Evolutionary conservation across 2,888 invertebrate species (phyloP).

Genomic region (Timandra comae): DNA sequence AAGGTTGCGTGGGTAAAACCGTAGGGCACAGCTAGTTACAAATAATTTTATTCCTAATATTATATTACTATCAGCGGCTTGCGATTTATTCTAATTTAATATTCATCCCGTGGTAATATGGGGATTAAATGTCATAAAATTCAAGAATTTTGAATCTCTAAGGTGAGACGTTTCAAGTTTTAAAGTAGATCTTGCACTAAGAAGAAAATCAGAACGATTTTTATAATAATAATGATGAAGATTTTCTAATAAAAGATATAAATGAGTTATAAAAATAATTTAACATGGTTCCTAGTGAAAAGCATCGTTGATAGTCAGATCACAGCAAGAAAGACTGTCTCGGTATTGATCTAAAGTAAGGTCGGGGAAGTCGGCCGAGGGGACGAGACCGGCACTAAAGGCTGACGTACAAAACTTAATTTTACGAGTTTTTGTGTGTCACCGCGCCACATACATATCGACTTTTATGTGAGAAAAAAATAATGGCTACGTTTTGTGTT

Average conservation of each 20-base stretch:
- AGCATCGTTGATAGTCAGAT: slow-evolving; percentile 17
- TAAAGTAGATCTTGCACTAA: too few species aligned
- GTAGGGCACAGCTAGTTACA: too few species aligned
- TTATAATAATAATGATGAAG: too few species aligned
- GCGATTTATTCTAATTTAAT: neutral
- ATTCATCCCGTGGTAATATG: too few species aligned
- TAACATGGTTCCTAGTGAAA: too few species aligned
- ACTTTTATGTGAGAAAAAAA: slow-evolving; percentile 9
- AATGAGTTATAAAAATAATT: too few species aligned
- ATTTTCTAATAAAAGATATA: too few species aligned
- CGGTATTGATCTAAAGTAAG: slow-evolving; percentile 61
- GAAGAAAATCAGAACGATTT: too few species aligned
- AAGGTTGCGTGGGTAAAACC: too few species aligned
- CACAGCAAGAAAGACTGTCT: slow-evolving; percentile 48
- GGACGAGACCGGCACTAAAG: slow-evolving; percentile 39
- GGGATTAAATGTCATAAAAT: too few species aligned
- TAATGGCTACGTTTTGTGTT: slow-evolving; percentile 4
- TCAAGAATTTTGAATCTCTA: too few species aligned
- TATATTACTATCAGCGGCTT: neutral
- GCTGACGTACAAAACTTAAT: slow-evolving; percentile 20
- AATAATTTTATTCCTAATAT: neutral
- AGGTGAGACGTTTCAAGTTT: too few species aligned
- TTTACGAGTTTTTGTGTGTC: slow-evolving; percentile 18
- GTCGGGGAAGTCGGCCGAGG: slow-evolving; percentile 33
- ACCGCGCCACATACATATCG: slow-evolving; percentile 9